Evolutionary conservation across 1,140 invertebrate genomes (phyloP), one percentile per base, ranked within the genome.

Genomic region (Sycophila sp.): DNA sequence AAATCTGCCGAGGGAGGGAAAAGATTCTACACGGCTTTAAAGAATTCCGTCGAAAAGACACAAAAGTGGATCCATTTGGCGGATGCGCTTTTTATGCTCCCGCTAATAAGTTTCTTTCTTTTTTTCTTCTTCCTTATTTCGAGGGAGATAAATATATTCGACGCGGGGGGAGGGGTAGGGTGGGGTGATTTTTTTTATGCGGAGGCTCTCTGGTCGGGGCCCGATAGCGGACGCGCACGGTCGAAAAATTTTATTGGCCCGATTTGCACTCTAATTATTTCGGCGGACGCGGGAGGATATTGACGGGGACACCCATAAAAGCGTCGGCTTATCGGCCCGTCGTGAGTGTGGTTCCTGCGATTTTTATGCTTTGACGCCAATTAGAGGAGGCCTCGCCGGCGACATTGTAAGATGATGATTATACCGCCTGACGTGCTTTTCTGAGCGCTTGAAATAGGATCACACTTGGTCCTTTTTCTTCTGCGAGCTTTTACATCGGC

Each of bases 221-320:
- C 7, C 19, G 47, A 30, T n/a, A 64, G 32, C 28, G 53, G 58
- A 56, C 36, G 45, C 66, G 19, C 30, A 51, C 66, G n/a, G n/a
- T n/a, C n/a, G n/a, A n/a, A 69, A 60, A 60, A 60, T 60, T 69
- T 69, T 69, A 69, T 69, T 69, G 28, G 56, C 66, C 11, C 40
- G 45, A 69, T 68, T 68, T 68, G 51, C 55, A 68, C 55, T 59
- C 65, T 59, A 68, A 68, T 68, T 68, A 68, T 68, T 68, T 58
- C 26, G 7, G 19, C 6, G 53, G 30, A 56, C 42, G 34, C n/a
- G n/a, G n/a, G n/a, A n/a, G n/a, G n/a, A n/a, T n/a, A n/a, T 60
- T 68, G 56, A 59, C 36, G 30, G 34, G n/a, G n/a, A n/a, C 2
- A 59, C 1, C 56, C 56, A 26, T 68, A 75, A 72, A 71, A 69